phyloP scores from a whole-genome alignment of 2,113 vertebrate genomes.

The Collichthys lucidus region DNA sequence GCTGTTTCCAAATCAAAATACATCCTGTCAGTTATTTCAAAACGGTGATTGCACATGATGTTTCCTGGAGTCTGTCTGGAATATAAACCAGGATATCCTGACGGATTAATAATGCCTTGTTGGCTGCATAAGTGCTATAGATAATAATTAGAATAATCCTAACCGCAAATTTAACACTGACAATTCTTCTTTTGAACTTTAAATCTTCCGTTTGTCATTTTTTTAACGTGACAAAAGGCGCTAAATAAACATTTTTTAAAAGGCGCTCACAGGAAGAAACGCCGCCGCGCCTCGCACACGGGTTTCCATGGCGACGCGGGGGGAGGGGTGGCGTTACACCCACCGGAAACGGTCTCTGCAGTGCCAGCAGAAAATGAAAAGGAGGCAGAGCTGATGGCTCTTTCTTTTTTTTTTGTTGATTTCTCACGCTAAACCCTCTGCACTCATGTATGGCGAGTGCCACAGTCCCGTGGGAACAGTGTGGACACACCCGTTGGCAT shows the following conservation, averaged over 20 bases:
- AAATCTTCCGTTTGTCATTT: no score
- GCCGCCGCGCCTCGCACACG: background rate
- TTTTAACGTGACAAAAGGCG: no score
- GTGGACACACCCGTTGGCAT: constrained; percentile 17
- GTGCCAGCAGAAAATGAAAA: constrained; percentile 55
- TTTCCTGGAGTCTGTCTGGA: no score
- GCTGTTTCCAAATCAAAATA: no score
- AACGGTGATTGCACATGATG: no score
- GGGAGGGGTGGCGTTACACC: constrained; percentile 18
- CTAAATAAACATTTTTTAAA: background rate
- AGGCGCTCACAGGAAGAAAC: background rate
- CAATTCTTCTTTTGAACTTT: no score
- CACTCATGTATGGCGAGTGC: background rate
- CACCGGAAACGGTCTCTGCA: constrained; percentile 71
- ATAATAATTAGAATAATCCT: no score
- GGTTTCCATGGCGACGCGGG: constrained; percentile 69
- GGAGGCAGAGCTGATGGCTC: background rate
- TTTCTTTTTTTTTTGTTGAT: constrained; percentile 12
- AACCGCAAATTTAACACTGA: no score
- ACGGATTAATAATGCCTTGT: no score
- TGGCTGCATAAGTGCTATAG: no score
- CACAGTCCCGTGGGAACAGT: background rate
- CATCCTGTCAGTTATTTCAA: no score
- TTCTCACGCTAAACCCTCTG: background rate
- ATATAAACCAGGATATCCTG: no score